Conservation (phyloP, 2,113 vertebrate genomes). For the Irena cyanogastra region DNA sequence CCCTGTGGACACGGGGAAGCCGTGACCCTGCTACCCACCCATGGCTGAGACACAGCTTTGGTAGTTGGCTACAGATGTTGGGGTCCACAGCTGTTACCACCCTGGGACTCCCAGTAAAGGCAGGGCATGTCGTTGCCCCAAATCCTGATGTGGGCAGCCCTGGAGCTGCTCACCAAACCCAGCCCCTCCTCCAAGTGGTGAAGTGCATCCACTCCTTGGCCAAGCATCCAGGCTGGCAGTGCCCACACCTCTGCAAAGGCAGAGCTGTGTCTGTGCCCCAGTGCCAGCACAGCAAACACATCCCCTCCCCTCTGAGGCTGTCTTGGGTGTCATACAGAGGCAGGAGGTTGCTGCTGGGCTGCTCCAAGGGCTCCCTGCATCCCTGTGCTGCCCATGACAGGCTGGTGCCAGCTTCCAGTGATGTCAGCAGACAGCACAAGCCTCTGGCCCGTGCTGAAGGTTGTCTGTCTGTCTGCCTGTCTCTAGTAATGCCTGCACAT, state of each 20-base stretch:
- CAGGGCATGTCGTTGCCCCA: neutral
- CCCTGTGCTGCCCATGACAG: neutral
- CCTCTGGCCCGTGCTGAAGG: neutral
- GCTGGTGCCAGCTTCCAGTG: neutral
- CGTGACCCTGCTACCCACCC: neutral
- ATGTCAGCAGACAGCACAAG: neutral
- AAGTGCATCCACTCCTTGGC: neutral
- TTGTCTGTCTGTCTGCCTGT: neutral
- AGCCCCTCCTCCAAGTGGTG: neutral
- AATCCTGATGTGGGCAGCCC: neutral
- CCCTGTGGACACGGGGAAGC: rapidly evolving
- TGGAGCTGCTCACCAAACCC: neutral
- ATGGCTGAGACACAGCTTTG: neutral
- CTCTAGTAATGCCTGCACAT: neutral
- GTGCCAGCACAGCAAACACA: rapidly evolving
- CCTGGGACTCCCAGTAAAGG: neutral
- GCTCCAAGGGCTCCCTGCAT: neutral
- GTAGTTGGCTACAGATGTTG: neutral
- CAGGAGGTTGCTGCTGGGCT: neutral
- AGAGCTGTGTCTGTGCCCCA: neutral
- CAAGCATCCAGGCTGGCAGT: neutral
- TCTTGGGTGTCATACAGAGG: neutral
- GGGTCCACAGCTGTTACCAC: neutral
- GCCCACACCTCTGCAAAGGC: neutral
- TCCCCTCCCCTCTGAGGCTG: neutral